Evolutionary conservation across 2,113 vertebrate genomes (phyloP), one percentile per base, ranked within the genome.

Genomic region (human): DNA sequence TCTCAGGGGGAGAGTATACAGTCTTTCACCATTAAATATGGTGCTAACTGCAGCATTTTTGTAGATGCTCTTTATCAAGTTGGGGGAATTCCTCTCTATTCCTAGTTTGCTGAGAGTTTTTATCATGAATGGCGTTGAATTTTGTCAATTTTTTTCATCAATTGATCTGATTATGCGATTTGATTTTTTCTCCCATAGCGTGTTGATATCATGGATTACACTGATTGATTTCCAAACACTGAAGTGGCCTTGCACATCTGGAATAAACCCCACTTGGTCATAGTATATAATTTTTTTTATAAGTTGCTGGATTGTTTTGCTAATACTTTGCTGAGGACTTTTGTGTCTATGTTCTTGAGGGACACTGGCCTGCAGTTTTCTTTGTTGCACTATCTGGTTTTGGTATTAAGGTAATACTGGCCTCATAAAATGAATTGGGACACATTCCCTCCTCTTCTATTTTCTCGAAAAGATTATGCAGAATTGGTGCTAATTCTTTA

Each of bases 141-240:
- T 97, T 90, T 76, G 22, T 68, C 95, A 86, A 32, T 57, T 55
- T 90, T 96, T 88, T 94, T 61, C 55, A 96, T 55, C 68, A 72
- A 48, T 30, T 93, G 50, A 76, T 87, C 68, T 25, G 86, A 90
- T 82, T 55, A 48, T 52, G 18, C 35, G 40, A 89, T 61, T 84
- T 76, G 32, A 59, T 66, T 78, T 83, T 86, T 78, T 23, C 16
- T 52, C 43, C 75, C 27, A 43, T 30, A 64, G 45, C 45, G 57
- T 96, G 17, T 13, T 81, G 55, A 92, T 89, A 93, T 11, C 23
- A 57, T 86, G 43, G 45, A 86, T 97, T 95, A 86, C 50, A 70
- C n/a, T 48, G n/a, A 82, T 87, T 45, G 45, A 27, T 96, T 85
- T 45, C 45, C 57, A 70, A 94, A 93, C 11, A 89, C 0, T 89